Evolutionary conservation across 2,888 invertebrate genomes (phyloP), one percentile per base, ranked within the genome.

Genomic region (Dastarcus helophoroides): DNA sequence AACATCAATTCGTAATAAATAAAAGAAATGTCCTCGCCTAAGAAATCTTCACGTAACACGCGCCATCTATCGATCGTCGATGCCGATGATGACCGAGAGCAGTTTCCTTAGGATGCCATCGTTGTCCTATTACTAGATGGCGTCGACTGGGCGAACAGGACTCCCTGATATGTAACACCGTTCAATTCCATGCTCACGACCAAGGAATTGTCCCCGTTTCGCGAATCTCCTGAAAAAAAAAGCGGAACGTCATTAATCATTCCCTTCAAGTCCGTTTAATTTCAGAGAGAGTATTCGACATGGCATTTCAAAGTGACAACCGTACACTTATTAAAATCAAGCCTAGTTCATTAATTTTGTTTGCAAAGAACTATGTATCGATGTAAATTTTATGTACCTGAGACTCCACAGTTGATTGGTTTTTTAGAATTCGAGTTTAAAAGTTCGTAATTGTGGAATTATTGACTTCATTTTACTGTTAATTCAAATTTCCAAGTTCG

Each of bases 121-220:
- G 55, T 50, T 29, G 60, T 53, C 32, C 54, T 42, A 15, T 33
- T 29, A 27, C 45, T 44, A 14, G 48, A 29, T 19, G 50, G 41
- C 23, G 48, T 28, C 25, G 39, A 48, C 48, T 70, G 72, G 29
- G 80, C 78, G 60, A 89, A 90, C 4, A 97, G 70, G 5, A 95
- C 84, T 11, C 97, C 95, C 64, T 94, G 88, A 62, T 95, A 98
- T 61, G 84, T 83, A 30, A 88, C 76, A 24, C 95, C 95, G 58
- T 97, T 94, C 38, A 97, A 70, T 62, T 97, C 93, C 79, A 98
- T 89, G 51, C 88, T 89, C 16, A 97, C 91, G 21, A 85, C 81
- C 41, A 97, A 65, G 32, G 93, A 90, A 53, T 80, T 86, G 54
- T 90, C 88, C 6, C 84, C 81, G 46, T 79, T 82, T 40, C 73